Evolutionary conservation across 2,888 invertebrate genomes (phyloP).

Genomic region (Noctuana brunneofusca): DNA sequence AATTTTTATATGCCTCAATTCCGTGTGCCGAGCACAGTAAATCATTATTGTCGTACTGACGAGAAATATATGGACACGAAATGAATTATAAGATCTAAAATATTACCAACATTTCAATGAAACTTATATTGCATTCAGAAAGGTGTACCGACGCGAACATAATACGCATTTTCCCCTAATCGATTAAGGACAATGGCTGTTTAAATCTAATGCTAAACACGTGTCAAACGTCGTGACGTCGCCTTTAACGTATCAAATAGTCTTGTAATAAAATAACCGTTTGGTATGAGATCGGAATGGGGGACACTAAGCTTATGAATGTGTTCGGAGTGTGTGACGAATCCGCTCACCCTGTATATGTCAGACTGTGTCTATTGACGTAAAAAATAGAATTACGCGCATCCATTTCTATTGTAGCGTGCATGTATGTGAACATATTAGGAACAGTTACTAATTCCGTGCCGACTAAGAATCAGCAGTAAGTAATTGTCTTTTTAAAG

Average conservation of each 20-base stretch:
- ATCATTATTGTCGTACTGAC: neutral
- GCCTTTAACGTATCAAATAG: slow-evolving; percentile 66
- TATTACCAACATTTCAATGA: slow-evolving; percentile 8
- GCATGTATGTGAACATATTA: slow-evolving; percentile 61
- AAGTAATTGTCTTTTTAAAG: no score
- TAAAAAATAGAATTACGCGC: slow-evolving; percentile 72
- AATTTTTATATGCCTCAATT: neutral
- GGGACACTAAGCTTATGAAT: slow-evolving; percentile 56
- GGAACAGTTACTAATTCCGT: neutral
- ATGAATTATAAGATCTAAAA: slow-evolving; percentile 3
- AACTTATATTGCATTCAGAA: slow-evolving; percentile 18
- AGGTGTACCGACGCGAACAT: slow-evolving; percentile 23
- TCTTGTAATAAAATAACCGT: slow-evolving; percentile 71
- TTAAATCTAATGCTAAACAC: slow-evolving; percentile 78
- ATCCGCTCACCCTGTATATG: slow-evolving; percentile 63
- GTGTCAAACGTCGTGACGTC: slow-evolving; percentile 75
- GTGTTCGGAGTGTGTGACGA: slow-evolving; percentile 63
- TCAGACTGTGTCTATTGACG: slow-evolving; percentile 56
- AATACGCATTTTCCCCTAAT: slow-evolving; percentile 58
- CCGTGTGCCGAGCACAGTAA: no score
- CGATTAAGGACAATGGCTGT: slow-evolving; percentile 65
- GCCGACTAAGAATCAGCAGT: neutral
- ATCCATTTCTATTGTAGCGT: slow-evolving; percentile 61
- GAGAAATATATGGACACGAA: neutral
- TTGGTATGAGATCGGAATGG: slow-evolving; percentile 65